phyloP scores from a whole-genome alignment of 37 sponge, comb jelly and placozoan genomes.

The Cliona cf. orientalis region DNA sequence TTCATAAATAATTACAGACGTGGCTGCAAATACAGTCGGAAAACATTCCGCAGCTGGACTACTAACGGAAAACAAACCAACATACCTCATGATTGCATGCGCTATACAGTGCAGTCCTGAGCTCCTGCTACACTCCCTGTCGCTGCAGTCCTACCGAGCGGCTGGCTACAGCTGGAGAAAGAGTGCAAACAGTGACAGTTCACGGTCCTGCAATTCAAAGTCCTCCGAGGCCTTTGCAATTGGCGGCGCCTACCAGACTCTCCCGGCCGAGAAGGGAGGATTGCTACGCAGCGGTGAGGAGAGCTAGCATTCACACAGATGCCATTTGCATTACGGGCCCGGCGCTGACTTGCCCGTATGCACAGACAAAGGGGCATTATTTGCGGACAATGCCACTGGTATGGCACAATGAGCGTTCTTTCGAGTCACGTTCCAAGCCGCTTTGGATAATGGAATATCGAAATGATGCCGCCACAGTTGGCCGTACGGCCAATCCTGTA shows the following conservation, averaged over 20 bases:
- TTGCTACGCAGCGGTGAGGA: background rate
- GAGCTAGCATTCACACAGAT: conserved; percentile 7
- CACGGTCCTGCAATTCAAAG: too few species aligned
- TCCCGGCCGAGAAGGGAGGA: background rate
- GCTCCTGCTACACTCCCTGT: conserved; percentile 42
- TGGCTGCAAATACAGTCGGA: too few species aligned
- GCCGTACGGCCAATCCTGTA: too few species aligned
- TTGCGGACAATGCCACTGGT: conserved; percentile 22
- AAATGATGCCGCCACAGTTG: too few species aligned
- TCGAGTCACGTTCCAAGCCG: too few species aligned
- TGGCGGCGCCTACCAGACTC: background rate
- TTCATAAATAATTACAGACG: too few species aligned
- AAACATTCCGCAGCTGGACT: too few species aligned
- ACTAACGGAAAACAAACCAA: too few species aligned
- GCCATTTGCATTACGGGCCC: conserved; percentile 46
- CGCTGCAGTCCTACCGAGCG: conserved; percentile 25
- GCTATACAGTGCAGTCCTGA: too few species aligned
- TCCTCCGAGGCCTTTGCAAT: background rate
- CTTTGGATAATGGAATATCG: too few species aligned
- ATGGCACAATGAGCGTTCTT: background rate
- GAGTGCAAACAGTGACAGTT: conserved; percentile 54
- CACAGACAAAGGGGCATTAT: conserved; percentile 41
- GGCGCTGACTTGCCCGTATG: conserved; percentile 18
- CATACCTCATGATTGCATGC: too few species aligned
- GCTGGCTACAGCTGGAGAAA: conserved; percentile 13